Conservation (phyloP, 2,113 vertebrate species). For the Ramphastos sulfuratus region DNA sequence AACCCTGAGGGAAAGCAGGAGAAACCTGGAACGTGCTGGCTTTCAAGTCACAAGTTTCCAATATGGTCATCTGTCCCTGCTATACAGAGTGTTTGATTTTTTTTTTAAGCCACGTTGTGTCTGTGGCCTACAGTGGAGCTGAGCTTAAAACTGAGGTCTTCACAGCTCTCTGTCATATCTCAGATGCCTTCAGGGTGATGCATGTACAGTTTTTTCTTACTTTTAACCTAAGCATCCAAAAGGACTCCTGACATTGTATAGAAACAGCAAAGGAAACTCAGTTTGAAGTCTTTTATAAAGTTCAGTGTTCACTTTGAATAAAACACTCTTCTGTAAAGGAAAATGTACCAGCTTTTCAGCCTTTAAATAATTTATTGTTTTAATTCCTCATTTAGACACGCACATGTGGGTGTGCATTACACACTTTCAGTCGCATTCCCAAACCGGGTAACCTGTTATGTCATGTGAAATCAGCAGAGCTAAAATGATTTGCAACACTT, state of each 20-base stretch:
- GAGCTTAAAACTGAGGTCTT: neutral
- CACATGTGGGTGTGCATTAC: neutral
- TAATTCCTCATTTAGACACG: neutral
- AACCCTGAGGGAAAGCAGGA: neutral
- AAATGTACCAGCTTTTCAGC: neutral
- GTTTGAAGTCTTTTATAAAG: neutral
- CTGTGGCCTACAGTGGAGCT: neutral
- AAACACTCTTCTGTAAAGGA: neutral
- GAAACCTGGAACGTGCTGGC: neutral
- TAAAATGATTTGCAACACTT: neutral
- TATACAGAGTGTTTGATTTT: neutral
- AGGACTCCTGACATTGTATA: neutral
- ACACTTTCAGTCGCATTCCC: neutral
- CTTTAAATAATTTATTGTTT: neutral
- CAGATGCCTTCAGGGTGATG: neutral
- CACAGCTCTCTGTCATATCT: neutral
- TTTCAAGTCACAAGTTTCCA: neutral
- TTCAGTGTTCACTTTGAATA: neutral
- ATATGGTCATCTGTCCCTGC: fast-evolving
- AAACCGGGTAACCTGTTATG: neutral
- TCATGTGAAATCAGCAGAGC: neutral
- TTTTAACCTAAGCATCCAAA: neutral
- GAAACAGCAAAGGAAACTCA: neutral
- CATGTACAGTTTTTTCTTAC: neutral
- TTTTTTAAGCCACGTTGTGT: neutral